These are phyloP conservation scores for Morus bassanus DNA, from an alignment of 2,797 vertebrate species.

Conservation along the genomic window DNA sequence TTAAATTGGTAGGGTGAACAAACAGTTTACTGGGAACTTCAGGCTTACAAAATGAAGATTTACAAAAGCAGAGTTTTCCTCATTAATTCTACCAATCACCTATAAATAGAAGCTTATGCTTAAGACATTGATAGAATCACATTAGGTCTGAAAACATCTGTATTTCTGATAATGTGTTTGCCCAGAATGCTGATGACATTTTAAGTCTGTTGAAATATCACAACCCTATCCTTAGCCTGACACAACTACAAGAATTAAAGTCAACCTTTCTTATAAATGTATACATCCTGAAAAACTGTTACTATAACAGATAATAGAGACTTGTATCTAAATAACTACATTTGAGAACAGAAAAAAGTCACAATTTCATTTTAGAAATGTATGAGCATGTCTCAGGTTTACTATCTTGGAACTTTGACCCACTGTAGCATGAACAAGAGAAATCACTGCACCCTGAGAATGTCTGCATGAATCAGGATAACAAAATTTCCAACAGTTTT, in stretches of 20 bases:
- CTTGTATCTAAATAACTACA: neutral
- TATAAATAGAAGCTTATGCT: neutral
- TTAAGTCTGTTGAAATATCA: neutral
- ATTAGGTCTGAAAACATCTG: neutral
- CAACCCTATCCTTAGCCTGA: neutral
- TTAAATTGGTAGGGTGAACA: constrained; percentile 29
- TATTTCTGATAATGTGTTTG: neutral
- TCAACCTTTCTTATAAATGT: neutral
- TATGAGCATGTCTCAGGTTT: neutral
- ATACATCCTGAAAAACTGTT: neutral
- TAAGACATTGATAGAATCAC: neutral
- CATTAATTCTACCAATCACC: constrained; percentile 19
- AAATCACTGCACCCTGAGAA: neutral
- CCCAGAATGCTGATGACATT: neutral
- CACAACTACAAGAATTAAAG: neutral
- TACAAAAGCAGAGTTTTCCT: constrained; percentile 4
- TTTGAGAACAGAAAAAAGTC: neutral
- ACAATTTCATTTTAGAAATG: neutral
- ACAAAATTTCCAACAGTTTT: neutral
- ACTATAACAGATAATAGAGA: neutral
- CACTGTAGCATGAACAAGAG: neutral
- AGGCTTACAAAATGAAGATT: constrained; percentile 21
- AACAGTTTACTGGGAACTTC: constrained; percentile 53
- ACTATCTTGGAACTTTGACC: neutral
- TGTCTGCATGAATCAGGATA: neutral